Conservation (phyloP, 1,140 invertebrate genomes). For the Colletes gigas region DNA sequence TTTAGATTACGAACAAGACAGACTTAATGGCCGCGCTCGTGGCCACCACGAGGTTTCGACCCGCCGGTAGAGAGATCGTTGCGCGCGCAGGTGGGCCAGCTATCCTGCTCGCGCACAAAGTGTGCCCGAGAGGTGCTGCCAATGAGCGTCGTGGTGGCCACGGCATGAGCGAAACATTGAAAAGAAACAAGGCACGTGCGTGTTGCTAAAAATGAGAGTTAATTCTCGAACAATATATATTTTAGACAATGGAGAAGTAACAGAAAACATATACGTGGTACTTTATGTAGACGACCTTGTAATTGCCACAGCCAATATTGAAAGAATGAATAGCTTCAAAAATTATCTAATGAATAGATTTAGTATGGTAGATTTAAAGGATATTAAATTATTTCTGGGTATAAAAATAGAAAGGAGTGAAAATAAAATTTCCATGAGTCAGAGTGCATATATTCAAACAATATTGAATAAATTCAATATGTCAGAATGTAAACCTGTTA, state of each 20-base stretch:
- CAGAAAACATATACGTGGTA: slow-evolving; percentile 61
- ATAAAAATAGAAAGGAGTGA: not conserved
- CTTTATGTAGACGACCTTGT: slow-evolving; percentile 49
- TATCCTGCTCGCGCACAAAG: no score
- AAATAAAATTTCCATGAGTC: not conserved
- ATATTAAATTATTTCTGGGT: slow-evolving; percentile 4
- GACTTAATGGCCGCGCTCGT: no score
- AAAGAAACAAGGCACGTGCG: no score
- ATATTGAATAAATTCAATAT: slow-evolving; percentile 1
- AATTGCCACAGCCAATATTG: slow-evolving; percentile 26
- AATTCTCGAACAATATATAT: no score
- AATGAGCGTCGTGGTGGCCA: no score
- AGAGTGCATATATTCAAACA: slow-evolving; percentile 3
- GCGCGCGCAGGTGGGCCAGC: no score
- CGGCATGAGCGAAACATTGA: no score
- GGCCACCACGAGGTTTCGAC: no score
- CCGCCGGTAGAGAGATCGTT: no score
- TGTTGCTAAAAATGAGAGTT: no score
- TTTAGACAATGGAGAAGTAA: slow-evolving; percentile 38
- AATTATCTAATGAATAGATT: slow-evolving; percentile 3
- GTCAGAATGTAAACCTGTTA: not conserved
- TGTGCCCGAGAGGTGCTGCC: no score
- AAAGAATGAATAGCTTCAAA: slow-evolving; percentile 56
- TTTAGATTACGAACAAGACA: no score
- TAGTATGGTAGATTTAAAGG: not conserved